Conservation (phyloP, 2,888 invertebrate species). For the Octonoba sinensis region DNA sequence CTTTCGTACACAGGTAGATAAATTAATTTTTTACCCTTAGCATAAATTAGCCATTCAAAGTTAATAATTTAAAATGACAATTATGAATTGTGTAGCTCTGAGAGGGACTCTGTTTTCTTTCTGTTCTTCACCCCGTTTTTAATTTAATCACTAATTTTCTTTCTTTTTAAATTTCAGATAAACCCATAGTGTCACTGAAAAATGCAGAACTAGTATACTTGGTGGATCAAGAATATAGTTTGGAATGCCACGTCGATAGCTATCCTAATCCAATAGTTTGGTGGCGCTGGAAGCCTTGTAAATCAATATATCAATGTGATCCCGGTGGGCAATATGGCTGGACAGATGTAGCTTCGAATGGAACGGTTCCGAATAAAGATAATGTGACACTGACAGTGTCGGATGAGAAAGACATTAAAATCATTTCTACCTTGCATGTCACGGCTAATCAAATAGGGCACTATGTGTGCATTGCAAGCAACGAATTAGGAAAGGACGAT, state of each 20-base stretch:
- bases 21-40: no score
- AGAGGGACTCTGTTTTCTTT: no score
- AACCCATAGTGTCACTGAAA: constrained; percentile 26
- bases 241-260: constrained; percentile 75
- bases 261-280: constrained; percentile 76
- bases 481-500: constrained; percentile 69
- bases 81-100: no score
- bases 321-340: constrained; percentile 14
- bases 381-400: constrained; percentile 38
- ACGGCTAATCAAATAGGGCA: constrained; percentile 68
- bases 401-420: constrained; percentile 2
- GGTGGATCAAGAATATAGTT: constrained; percentile 65
- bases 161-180: constrained; percentile 26
- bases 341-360: constrained; percentile 41
- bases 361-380: constrained; percentile 29
- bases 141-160: no score
- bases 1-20: no score
- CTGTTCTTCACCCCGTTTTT: no score
- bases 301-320: constrained; percentile 50
- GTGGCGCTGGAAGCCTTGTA: constrained; percentile 72
- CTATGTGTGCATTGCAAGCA: constrained; percentile 71
- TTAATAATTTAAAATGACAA: no score
- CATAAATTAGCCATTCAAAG: no score
- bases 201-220: constrained; percentile 21
- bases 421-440: constrained; percentile 63